Evolutionary conservation across 2,113 vertebrate species (phyloP).

Genomic region (Potamarius usumacintae): DNA sequence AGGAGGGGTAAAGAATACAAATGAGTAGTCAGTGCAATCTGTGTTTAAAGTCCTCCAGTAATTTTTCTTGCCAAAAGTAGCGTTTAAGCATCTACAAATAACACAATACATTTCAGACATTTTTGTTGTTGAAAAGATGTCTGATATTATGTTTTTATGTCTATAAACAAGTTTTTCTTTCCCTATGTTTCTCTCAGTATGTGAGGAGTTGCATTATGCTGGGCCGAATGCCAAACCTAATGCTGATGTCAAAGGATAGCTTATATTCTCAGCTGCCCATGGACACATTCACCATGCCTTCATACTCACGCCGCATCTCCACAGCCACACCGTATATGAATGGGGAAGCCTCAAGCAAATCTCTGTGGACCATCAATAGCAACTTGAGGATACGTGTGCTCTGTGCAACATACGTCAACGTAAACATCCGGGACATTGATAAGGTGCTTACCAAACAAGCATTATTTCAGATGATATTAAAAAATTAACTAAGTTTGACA

Average conservation of each 20-base stretch:
- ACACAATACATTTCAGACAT: background rate
- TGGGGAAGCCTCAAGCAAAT: constrained; percentile 90
- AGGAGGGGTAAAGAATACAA: constrained; percentile 10
- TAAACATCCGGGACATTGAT: constrained; percentile 97
- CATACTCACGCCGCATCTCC: constrained; percentile 94
- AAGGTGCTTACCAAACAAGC: constrained; percentile 76
- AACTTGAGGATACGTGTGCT: constrained; percentile 90
- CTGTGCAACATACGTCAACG: constrained; percentile 97
- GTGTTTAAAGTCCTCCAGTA: background rate
- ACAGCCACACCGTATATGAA: constrained; percentile 97
- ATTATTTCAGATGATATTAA: background rate
- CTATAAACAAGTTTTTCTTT: background rate
- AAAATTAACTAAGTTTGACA: background rate
- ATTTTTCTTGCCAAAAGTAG: constrained; percentile 11
- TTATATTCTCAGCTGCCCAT: constrained; percentile 90
- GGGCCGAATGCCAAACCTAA: constrained; percentile 93
- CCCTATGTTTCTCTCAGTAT: constrained; percentile 74
- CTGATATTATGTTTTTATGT: background rate
- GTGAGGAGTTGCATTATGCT: constrained; percentile 98
- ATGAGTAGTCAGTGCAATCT: background rate
- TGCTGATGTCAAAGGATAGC: constrained; percentile 98
- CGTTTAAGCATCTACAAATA: background rate
- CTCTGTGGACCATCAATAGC: constrained; percentile 88
- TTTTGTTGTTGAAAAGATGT: background rate
- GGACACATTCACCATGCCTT: constrained; percentile 94